phyloP scores from a whole-genome alignment of 2,797 vertebrate genomes.

The Margarornis squamiger region DNA sequence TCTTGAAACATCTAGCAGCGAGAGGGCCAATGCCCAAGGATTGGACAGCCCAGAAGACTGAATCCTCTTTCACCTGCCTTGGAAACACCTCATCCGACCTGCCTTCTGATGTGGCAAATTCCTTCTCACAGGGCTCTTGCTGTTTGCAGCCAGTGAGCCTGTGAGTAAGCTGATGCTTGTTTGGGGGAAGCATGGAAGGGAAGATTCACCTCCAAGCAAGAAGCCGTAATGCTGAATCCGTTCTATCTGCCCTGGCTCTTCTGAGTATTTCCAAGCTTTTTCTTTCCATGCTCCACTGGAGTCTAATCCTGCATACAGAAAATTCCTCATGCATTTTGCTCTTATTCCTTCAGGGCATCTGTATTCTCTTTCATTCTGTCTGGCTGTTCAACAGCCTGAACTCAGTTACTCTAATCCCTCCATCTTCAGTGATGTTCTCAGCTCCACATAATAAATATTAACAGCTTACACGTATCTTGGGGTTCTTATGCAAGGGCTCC shows the following conservation, averaged over 20 bases:
- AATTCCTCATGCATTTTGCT: conserved; percentile 53
- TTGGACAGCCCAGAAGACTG: fast-evolving
- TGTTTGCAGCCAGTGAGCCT: neutral
- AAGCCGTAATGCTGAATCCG: fast-evolving
- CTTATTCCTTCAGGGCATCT: conserved; percentile 51
- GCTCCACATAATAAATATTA: conserved; percentile 65
- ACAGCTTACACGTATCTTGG: conserved; percentile 58
- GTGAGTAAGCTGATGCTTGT: neutral
- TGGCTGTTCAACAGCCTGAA: conserved; percentile 34
- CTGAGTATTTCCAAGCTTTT: neutral
- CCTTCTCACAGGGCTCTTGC: neutral
- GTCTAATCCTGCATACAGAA: conserved; percentile 50
- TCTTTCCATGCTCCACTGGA: conserved; percentile 29
- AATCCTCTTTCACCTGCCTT: fast-evolving
- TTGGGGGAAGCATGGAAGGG: neutral
- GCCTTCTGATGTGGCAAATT: neutral
- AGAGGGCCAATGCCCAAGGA: neutral
- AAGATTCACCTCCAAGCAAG: neutral
- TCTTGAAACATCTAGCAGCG: neutral
- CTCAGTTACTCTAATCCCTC: conserved; percentile 55
- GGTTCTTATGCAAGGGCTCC: conserved; percentile 54
- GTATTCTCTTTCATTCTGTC: conserved; percentile 56
- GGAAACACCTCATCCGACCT: neutral
- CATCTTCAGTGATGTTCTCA: conserved; percentile 50
- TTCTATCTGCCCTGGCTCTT: neutral